Base-by-base conservation (phyloP, 2,888 invertebrate genomes). In the Cyclophora punctaria region DNA sequence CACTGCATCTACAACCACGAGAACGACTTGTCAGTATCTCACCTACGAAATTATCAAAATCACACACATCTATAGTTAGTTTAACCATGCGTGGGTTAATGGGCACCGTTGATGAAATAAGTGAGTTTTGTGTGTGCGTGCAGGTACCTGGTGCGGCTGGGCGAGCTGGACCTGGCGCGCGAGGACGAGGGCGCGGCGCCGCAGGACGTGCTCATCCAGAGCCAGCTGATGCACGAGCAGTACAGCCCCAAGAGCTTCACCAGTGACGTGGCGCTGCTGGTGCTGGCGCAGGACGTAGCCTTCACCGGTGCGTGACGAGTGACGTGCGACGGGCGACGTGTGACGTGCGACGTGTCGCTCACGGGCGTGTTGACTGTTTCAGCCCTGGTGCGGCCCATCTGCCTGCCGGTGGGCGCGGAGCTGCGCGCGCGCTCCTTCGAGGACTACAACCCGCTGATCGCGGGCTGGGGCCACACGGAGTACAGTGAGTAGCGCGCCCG, bases 261-360 rank as follows among this genome's bases (percentile, higher is more conserved):
- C 45, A 93, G 94, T 64, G 97, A 98, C 72, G 93, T 98, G 52
- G 96, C 94, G 0, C 72, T 98, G 2, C 74, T 97, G 0, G 90
- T 90, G 52, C 76, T 96, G 47, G 80, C 87, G 3, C 67, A 76
- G 0, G 89, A 91, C 2, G 90, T 92, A 0, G 61, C 78, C 2
- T 92, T 91, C 52, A 84, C 91, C 4, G 20, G 20, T 20, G 20
- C 20, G 20, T 20, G 20, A 20, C 20, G 20, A 1, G 20, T 2
- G 20, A 20, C 20, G 20, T 1, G 20, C 20, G 20, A 20, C 20
- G 20, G 1, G 20, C 2, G 20, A 20, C 20, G 20, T 20, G 20
- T 20, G 20, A 20, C 20, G 20, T 20, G 20, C 20, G 20, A 20
- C 20, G 20, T 1, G 20, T 20, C 20, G 20, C 20, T 20, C 20